Conservation (phyloP, 2,888 invertebrate genomes). For the Julus scanicus region DNA sequence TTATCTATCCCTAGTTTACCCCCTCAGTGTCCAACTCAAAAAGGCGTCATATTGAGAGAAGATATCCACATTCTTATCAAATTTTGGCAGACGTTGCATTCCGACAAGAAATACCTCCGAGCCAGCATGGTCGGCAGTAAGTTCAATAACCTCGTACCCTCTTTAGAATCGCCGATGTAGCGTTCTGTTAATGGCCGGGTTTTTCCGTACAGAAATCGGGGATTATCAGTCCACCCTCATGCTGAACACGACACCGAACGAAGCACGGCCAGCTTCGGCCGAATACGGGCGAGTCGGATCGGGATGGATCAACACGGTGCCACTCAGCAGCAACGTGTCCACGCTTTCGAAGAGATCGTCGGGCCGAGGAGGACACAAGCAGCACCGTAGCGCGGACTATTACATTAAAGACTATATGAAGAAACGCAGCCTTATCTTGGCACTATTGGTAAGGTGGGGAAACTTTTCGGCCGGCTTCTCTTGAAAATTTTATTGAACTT, state of each 20-base stretch:
- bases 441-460: slow-evolving; percentile 76
- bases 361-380: slow-evolving; percentile 66
- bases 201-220: slow-evolving; percentile 40
- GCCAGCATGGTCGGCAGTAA: slow-evolving; percentile 82
- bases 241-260: slow-evolving; percentile 49
- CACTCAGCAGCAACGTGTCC: slow-evolving; percentile 77
- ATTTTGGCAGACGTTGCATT: slow-evolving; percentile 97
- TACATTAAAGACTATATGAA: slow-evolving; percentile 95
- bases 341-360: slow-evolving; percentile 71
- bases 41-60: slow-evolving; percentile 80
- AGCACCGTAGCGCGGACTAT: slow-evolving; percentile 73
- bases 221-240: slow-evolving; percentile 51
- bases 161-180: not conserved
- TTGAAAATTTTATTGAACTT: not conserved
- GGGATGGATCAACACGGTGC: slow-evolving; percentile 96
- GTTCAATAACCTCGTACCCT: not conserved
- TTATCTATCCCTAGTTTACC: slow-evolving; percentile 70
- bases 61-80: slow-evolving; percentile 88
- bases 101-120: slow-evolving; percentile 90
- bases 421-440: slow-evolving; percentile 92
- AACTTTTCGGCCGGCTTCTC: not conserved
- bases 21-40: slow-evolving; percentile 87
- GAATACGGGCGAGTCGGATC: slow-evolving; percentile 64
- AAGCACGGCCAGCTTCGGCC: slow-evolving; percentile 59
- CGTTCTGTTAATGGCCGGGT: not conserved